These are phyloP conservation scores for Xyrichtys novacula DNA, from an alignment of 2,797 vertebrate genomes.

Conservation along the genomic window DNA sequence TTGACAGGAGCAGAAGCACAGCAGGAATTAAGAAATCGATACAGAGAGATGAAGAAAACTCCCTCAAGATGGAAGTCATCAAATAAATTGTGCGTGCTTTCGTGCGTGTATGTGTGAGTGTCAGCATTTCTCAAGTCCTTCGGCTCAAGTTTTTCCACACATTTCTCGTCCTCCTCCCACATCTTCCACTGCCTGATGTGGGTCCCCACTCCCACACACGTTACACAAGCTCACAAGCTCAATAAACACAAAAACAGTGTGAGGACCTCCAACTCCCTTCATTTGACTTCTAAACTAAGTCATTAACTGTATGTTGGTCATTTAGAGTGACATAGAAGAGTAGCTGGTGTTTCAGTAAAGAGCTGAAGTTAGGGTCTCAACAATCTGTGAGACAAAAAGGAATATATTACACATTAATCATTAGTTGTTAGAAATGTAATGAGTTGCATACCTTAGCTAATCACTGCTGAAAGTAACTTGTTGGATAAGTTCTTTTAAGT, in stretches of 20 bases:
- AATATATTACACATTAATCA: no score
- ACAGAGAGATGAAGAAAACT: slow-evolving; percentile 31
- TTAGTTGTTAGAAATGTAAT: no score
- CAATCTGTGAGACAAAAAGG: no score
- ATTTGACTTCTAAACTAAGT: background rate
- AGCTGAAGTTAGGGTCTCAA: background rate
- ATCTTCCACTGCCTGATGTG: slow-evolving; percentile 32
- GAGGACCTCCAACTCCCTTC: background rate
- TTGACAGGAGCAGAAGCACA: slow-evolving; percentile 4
- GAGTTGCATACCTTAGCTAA: no score
- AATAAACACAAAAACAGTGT: background rate
- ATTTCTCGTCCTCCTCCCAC: slow-evolving; percentile 37
- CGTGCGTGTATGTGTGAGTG: background rate
- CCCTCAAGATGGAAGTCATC: slow-evolving; percentile 16
- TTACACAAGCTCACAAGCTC: slow-evolving; percentile 43
- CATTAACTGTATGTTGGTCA: background rate
- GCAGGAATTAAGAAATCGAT: slow-evolving; percentile 30
- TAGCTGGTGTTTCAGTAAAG: background rate
- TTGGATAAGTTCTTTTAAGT: no score
- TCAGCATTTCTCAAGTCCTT: slow-evolving; percentile 21
- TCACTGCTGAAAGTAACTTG: no score
- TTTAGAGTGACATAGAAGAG: no score
- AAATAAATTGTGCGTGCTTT: slow-evolving; percentile 2
- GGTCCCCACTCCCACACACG: slow-evolving; percentile 45
- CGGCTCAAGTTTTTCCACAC: slow-evolving; percentile 48